Evolutionary conservation across 2,888 invertebrate species (phyloP).

Genomic region (Zele albiditarsus): DNA sequence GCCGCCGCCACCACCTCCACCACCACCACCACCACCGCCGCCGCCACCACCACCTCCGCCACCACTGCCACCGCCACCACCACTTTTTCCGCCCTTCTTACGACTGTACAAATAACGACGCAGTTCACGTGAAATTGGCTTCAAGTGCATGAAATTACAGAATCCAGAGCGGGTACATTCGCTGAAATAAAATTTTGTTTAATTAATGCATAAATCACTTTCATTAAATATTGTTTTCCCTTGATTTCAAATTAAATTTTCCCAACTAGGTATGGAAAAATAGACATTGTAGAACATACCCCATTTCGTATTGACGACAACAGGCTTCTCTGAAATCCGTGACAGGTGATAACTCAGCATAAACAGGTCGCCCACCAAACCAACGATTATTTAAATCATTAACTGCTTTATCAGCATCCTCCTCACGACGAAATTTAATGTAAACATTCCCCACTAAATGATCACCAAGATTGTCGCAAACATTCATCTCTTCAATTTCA

Average conservation of each 20-base stretch:
- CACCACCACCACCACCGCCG: too few relatives aligned
- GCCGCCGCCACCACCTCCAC: too few relatives aligned
- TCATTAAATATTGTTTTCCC: too few relatives aligned
- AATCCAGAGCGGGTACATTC: constrained; percentile 99
- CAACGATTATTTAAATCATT: constrained; percentile 98
- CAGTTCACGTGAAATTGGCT: constrained; percentile 96
- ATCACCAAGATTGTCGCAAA: constrained; percentile 99
- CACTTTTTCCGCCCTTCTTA: constrained; percentile 74
- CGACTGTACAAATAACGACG: constrained; percentile 87
- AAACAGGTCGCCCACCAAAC: constrained; percentile 98
- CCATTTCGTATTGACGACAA: constrained; percentile 99
- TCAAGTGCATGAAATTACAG: constrained; percentile 99
- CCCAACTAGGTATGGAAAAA: background rate
- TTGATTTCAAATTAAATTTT: too few relatives aligned
- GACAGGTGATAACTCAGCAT: constrained; percentile 98
- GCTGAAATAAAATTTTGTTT: constrained; percentile 70
- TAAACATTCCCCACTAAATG: constrained; percentile 99
- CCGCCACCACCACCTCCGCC: constrained; percentile 63
- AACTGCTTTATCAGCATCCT: constrained; percentile 98
- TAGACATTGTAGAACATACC: constrained; percentile 72
- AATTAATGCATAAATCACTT: too few relatives aligned
- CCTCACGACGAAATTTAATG: constrained; percentile 98
- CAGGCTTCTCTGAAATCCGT: constrained; percentile 99
- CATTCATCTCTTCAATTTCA: constrained; percentile 99
- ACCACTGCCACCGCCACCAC: too few relatives aligned